Conservation (phyloP, 2,113 vertebrate species). For the Salvelinus sp. region DNA sequence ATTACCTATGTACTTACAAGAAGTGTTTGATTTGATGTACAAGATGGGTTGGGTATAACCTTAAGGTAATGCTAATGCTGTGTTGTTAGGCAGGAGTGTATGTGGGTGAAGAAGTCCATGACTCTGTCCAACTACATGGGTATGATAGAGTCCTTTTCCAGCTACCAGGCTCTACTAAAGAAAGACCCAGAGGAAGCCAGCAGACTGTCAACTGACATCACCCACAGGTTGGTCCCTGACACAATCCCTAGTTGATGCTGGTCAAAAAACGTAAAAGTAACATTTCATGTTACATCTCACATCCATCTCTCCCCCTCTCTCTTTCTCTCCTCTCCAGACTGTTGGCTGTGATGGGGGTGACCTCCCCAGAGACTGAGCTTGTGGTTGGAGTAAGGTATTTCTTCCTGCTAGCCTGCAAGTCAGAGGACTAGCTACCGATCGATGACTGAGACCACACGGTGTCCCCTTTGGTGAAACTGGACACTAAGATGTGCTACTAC, state of each 20-base stretch:
- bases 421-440: conserved; percentile 10
- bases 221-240: conserved; percentile 68
- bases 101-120: conserved; percentile 61
- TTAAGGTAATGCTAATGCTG: not conserved
- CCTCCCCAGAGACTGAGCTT: conserved; percentile 63
- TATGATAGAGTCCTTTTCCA: conserved; percentile 75
- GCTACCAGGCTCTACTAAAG: conserved; percentile 71
- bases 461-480: too few relatives aligned
- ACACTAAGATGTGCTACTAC: too few relatives aligned
- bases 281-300: not conserved
- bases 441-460: conserved; percentile 2
- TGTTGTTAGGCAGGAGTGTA: conserved; percentile 31
- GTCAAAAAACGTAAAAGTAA: too few relatives aligned
- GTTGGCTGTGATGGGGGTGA: conserved; percentile 63
- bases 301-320: not conserved
- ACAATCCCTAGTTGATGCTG: too few relatives aligned
- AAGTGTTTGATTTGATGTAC: not conserved
- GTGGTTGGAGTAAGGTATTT: conserved; percentile 60
- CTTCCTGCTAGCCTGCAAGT: conserved; percentile 62
- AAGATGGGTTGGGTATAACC: too few relatives aligned
- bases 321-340: conserved; percentile 46
- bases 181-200: conserved; percentile 69
- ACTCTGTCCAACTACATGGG: conserved; percentile 72
- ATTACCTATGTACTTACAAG: not conserved
- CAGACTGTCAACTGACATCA: conserved; percentile 65